Evolutionary conservation across 2,888 invertebrate genomes (phyloP).

Genomic region (Euspilapteryx auroguttella): DNA sequence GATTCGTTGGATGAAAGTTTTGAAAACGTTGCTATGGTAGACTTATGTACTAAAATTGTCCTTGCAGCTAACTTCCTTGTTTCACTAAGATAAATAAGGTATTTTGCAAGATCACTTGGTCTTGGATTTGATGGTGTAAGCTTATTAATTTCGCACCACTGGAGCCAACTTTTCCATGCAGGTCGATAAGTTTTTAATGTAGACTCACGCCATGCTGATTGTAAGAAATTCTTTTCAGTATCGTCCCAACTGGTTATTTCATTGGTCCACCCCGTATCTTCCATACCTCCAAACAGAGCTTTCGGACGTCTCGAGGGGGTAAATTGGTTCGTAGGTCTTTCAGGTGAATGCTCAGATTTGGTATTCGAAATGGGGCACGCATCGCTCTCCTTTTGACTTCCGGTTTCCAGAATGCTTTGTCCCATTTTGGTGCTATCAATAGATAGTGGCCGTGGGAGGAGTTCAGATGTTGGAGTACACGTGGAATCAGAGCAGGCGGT

Average conservation of each 20-base stretch:
- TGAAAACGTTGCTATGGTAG: background rate
- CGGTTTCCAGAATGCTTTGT: conserved; percentile 10
- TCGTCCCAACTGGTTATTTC: background rate
- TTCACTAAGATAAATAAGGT: background rate
- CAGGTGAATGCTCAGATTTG: background rate
- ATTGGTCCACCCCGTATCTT: conserved; percentile 1
- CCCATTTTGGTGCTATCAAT: conserved; percentile 8
- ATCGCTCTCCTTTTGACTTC: background rate
- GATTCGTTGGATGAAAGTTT: background rate
- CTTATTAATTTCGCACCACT: background rate
- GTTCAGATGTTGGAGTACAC: conserved; percentile 1
- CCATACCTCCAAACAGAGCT: background rate
- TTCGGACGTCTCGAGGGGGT: background rate
- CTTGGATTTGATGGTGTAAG: background rate
- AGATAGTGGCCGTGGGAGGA: background rate
- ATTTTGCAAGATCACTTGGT: background rate
- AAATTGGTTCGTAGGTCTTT: background rate
- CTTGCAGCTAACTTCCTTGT: background rate
- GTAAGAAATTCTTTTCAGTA: background rate
- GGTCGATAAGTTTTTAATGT: background rate
- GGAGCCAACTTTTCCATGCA: background rate
- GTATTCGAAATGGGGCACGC: background rate
- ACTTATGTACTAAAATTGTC: conserved; percentile 3
- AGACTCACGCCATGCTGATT: background rate
- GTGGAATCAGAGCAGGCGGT: background rate